These are phyloP conservation scores for Phyllotis vaccarum DNA, from an alignment of 2,797 vertebrate species.

Conservation along the genomic window DNA sequence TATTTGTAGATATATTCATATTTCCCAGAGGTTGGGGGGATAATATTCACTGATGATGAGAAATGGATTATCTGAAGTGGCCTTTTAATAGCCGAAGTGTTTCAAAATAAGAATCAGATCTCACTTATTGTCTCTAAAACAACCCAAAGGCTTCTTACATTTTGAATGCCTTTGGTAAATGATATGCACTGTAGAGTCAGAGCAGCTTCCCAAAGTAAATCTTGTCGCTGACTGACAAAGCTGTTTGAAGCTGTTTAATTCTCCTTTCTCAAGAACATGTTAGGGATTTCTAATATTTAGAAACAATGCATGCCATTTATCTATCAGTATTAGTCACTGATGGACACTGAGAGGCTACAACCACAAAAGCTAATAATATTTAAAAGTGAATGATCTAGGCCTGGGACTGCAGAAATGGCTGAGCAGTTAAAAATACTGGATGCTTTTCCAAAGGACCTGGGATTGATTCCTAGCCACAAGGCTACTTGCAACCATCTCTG, in stretches of 20 bases:
- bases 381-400: neutral
- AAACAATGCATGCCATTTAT: neutral
- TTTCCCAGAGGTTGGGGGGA: neutral
- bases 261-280: constrained; percentile 14
- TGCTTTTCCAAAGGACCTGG: neutral
- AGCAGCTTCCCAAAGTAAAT: constrained; percentile 17
- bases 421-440: neutral
- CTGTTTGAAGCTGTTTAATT: neutral
- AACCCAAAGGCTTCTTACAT: neutral
- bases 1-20: neutral
- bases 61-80: constrained; percentile 14
- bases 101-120: neutral
- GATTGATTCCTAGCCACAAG: neutral
- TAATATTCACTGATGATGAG: neutral
- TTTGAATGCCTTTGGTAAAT: neutral
- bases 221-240: neutral
- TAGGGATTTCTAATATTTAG: neutral
- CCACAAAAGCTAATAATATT: neutral
- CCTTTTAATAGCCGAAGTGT: neutral
- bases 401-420: neutral
- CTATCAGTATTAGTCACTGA: neutral
- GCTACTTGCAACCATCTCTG: neutral
- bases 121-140: constrained; percentile 40
- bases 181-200: neutral
- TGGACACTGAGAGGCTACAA: constrained; percentile 27